Conservation (phyloP, 2,797 vertebrate genomes). For the Cryptoblepharus egeriae region DNA sequence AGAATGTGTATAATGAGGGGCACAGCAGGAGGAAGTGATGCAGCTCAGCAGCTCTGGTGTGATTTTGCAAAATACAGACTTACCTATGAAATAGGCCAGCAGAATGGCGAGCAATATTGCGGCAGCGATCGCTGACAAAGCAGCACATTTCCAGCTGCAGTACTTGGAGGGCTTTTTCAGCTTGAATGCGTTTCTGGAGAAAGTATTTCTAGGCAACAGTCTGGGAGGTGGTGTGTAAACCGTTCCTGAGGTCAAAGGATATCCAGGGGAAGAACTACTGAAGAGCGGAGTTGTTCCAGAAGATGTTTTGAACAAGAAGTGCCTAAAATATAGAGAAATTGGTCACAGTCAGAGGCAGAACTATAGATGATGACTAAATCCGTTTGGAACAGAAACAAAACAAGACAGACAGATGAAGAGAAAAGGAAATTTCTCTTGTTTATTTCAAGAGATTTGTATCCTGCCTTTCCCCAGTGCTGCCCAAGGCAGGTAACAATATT, state of each 20-base stretch:
- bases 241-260: constrained; percentile 95
- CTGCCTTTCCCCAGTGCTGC: no score
- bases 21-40: constrained; percentile 8
- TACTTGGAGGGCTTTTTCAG: constrained; percentile 99
- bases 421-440: not conserved
- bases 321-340: constrained; percentile 80
- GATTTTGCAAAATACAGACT: constrained; percentile 63
- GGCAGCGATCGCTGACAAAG: constrained; percentile 92
- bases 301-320: constrained; percentile 98
- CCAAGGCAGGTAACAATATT: no score
- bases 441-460: no score
- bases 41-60: not conserved
- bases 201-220: constrained; percentile 95
- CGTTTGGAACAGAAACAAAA: not conserved
- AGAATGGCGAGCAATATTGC: constrained; percentile 93
- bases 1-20: not conserved
- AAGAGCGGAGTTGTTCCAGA: constrained; percentile 98
- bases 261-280: constrained; percentile 96
- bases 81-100: constrained; percentile 96
- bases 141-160: constrained; percentile 99
- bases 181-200: constrained; percentile 98
- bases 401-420: not conserved
- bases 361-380: constrained; percentile 17
- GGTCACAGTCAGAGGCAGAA: constrained; percentile 39
- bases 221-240: constrained; percentile 97